Percentiles rank a stretch among this genome's conserved stretches.
Evolutionary conservation across 2,888 invertebrate species (phyloP).

Genomic region (Polyommatus icarus): DNA sequence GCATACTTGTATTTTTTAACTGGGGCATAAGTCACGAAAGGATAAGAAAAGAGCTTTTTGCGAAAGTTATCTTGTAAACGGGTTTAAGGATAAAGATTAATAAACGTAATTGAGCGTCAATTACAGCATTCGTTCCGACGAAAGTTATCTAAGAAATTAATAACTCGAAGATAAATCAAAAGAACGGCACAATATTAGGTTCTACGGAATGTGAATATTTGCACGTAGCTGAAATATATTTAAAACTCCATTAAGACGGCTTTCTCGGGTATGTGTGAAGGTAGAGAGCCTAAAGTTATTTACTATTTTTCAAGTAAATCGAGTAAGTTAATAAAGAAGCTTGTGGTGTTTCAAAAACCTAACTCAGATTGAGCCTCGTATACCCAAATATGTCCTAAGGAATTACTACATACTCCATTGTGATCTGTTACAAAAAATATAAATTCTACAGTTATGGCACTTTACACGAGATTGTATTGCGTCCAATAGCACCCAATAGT

Average conservation of each 20-base stretch:
- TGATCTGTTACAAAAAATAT: not conserved
- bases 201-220: not conserved
- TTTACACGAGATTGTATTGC: slow-evolving; percentile 9
- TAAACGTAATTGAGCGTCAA: not conserved
- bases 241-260: not conserved
- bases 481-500: slow-evolving; percentile 40
- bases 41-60: no score
- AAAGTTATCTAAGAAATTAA: slow-evolving; percentile 10
- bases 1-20: no score
- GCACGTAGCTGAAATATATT: not conserved
- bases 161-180: not conserved
- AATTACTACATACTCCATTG: not conserved
- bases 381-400: not conserved
- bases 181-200: not conserved
- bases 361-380: no score
- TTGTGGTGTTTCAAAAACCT: not conserved
- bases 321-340: not conserved
- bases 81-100: not conserved
- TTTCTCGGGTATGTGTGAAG: not conserved
- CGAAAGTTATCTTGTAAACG: not conserved
- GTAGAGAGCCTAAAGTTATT: no score
- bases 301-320: no score
- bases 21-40: no score
- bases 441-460: slow-evolving; percentile 9
- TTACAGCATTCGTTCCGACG: not conserved